phyloP scores from a whole-genome alignment of 2,113 vertebrate genomes.

The Neomonachus schauinslandi region DNA sequence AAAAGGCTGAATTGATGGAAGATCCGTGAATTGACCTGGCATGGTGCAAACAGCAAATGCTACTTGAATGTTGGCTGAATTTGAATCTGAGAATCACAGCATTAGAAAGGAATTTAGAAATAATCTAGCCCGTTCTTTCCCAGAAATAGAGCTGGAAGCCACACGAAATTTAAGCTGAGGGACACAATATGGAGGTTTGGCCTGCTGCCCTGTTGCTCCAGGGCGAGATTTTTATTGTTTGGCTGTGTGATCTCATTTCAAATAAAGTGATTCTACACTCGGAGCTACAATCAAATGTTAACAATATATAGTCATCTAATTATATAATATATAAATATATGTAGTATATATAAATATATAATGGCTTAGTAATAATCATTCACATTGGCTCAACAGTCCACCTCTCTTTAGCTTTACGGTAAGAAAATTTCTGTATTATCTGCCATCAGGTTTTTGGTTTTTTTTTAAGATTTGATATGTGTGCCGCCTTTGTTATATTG shows the following conservation, averaged over 20 bases:
- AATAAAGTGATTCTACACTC: background rate
- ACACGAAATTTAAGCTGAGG: slow-evolving; percentile 20
- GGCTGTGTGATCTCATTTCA: background rate
- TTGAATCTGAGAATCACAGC: background rate
- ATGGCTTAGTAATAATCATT: background rate
- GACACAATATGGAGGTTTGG: background rate
- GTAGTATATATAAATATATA: background rate
- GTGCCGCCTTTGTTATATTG: background rate
- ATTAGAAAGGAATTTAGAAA: slow-evolving; percentile 31
- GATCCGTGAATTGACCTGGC: background rate
- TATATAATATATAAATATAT: background rate
- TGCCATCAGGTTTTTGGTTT: background rate
- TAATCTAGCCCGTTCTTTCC: background rate
- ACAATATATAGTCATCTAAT: background rate
- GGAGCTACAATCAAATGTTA: background rate
- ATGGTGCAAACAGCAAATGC: background rate
- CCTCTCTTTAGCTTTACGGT: background rate
- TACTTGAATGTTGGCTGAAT: background rate
- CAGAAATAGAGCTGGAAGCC: slow-evolving; percentile 3
- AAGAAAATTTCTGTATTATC: background rate
- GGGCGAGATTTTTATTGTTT: slow-evolving; percentile 32
- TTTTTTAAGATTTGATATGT: background rate
- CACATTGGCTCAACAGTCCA: background rate
- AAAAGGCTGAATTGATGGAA: background rate
- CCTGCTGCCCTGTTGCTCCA: background rate